phyloP scores from a whole-genome alignment of 2,113 vertebrate species.

The Ictalurus furcatus region DNA sequence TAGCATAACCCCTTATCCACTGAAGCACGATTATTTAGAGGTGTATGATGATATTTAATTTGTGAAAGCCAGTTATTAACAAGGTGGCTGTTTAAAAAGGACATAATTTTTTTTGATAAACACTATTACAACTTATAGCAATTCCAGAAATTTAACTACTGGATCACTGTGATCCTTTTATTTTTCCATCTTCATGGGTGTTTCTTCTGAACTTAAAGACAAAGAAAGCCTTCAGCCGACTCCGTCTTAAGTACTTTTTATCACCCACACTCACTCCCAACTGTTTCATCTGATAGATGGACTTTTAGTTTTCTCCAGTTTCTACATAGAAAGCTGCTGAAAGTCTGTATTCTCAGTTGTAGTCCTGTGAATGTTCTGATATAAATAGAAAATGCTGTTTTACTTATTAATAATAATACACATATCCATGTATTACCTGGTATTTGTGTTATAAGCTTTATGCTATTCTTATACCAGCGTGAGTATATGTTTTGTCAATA shows the following conservation, averaged over 20 bases:
- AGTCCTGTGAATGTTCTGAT: background rate
- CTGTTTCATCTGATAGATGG: constrained; percentile 11
- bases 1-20: background rate
- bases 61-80: background rate
- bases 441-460: background rate
- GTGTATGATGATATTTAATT: background rate
- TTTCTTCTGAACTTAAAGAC: constrained; percentile 10
- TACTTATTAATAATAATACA: background rate
- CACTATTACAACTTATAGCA: background rate
- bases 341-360: background rate
- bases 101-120: background rate
- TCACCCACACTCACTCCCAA: constrained; percentile 7
- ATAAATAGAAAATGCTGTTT: background rate
- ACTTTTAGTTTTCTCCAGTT: background rate
- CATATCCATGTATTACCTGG: background rate
- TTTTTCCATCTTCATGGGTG: background rate
- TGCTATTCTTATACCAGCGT: background rate
- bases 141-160: background rate
- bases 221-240: constrained; percentile 24
- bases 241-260: background rate
- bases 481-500: background rate
- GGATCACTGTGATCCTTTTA: background rate
- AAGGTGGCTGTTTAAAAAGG: background rate
- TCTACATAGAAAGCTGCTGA: background rate
- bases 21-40: background rate